Evolutionary conservation across 1,140 invertebrate genomes (phyloP).

Genomic region (Dermatophagoides farinae): DNA sequence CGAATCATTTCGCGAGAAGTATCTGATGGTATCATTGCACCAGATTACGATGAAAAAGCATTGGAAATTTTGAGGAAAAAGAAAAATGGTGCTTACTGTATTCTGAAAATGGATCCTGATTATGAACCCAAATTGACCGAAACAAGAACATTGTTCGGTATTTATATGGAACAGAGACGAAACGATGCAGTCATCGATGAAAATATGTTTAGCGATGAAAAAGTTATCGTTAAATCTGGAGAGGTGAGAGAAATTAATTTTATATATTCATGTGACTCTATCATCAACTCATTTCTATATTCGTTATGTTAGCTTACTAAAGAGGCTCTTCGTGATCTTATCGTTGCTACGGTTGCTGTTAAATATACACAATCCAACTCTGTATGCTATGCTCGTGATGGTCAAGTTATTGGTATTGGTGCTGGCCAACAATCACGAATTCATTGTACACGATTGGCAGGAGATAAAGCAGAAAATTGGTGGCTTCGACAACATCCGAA

Average conservation of each 20-base stretch:
- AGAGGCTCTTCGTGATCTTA: conserved; percentile 60
- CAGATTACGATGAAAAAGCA: conserved; percentile 62
- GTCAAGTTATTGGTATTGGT: conserved; percentile 87
- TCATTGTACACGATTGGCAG: conserved; percentile 87
- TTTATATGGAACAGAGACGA: conserved; percentile 71
- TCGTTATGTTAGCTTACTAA: conserved; percentile 37
- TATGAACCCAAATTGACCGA: conserved; percentile 64
- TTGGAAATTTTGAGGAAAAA: conserved; percentile 78
- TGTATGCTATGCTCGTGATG: conserved; percentile 72
- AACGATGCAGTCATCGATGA: conserved; percentile 69
- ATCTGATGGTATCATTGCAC: conserved; percentile 90
- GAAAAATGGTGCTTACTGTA: conserved; percentile 78
- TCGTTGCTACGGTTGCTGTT: conserved; percentile 82
- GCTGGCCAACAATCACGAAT: conserved; percentile 94
- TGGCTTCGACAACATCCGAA: conserved; percentile 84
- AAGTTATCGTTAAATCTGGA: conserved; percentile 54
- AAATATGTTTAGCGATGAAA: conserved; percentile 44
- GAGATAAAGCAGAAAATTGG: conserved; percentile 95
- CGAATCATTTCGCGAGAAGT: conserved; percentile 51
- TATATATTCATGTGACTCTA: background rate
- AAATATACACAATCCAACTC: conserved; percentile 98
- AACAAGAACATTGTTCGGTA: conserved; percentile 66
- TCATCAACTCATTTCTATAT: conserved; percentile 6
- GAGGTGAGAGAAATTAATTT: conserved; percentile 30
- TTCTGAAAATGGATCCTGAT: conserved; percentile 69